Base-by-base conservation (phyloP, 92 coral and sea anemone species). In the Parazoanthus darwini region DNA sequence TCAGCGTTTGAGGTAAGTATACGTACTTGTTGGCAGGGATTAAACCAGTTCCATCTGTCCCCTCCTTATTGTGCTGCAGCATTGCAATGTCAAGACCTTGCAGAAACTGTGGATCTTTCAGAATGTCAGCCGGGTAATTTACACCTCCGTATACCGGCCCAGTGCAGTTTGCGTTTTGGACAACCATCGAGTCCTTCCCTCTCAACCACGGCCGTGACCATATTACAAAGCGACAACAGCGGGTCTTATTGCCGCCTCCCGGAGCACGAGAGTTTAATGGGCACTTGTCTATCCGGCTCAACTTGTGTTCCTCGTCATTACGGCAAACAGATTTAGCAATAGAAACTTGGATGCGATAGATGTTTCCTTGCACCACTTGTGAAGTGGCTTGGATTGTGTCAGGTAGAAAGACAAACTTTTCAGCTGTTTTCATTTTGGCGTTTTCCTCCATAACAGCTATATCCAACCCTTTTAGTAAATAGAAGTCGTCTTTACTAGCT, bases 291-390 rank as follows among this genome's bases (percentile, higher is more conserved):
- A 71, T 72, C 51, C 78, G 50, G 22, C 44, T 5, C 0, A 84
- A 70, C 22, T 44, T 72, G 42, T 84, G 87, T 11, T 51, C 44
- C 65, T 84, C 20, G 48, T 84, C 87, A 84, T 84, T 71, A 6
- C 13, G 87, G 20, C 87, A 84, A 71, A 84, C 78, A 36, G 87
- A 84, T 48, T 48, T 23, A 14, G 78, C 85, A 33, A 81, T 35
- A 66, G 42, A 66, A 1, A 88, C 87, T 26, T 80, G 74, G 7
- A 51, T 35, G 8, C 90, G 90, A 36, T 88, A 88, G 15, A 43
- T 38, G 0, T 44, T 88, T n/a, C 90, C 90, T 22, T 80, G 86
- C 43, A 88, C 90, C 8, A 88, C 81, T 81, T 88, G 90, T 6
- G 78, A 50, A n/a, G 90, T 88, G 4, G 80, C 90, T 9, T 80